Percentiles rank a stretch among this genome's conserved stretches.
Evolutionary conservation across 2,113 vertebrate genomes (phyloP).

Genomic region (Cephalopholis sonnerati): DNA sequence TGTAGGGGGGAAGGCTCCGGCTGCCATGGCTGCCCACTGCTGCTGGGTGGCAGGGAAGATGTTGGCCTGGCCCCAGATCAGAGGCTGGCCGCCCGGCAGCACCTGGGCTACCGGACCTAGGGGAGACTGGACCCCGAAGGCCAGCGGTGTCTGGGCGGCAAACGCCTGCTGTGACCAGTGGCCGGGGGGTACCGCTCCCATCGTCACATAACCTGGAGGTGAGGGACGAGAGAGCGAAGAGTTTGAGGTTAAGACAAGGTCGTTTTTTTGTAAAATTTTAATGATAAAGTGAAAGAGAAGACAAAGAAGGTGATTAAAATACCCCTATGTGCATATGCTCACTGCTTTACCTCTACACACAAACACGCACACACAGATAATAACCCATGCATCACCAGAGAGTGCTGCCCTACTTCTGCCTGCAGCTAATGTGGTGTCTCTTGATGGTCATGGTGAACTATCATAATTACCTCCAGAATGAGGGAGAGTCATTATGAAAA

Average conservation of each 20-base stretch:
- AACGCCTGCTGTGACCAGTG: constrained; percentile 98
- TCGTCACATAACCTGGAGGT: constrained; percentile 95
- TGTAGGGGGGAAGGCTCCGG: constrained; percentile 93
- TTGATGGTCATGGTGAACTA: constrained; percentile 75
- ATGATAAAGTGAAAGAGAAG: neutral
- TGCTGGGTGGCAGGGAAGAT: constrained; percentile 96
- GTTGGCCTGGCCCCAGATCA: constrained; percentile 96
- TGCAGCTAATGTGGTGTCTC: constrained; percentile 73
- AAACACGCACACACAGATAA: constrained; percentile 51
- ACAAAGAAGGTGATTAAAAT: constrained; percentile 34
- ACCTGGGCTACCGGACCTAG: constrained; percentile 90
- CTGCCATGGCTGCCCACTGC: constrained; percentile 95
- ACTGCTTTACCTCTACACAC: constrained; percentile 39
- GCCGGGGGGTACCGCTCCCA: constrained; percentile 96
- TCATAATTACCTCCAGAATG: constrained; percentile 75
- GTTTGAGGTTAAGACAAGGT: neutral
- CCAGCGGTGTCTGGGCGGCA: constrained; percentile 91
- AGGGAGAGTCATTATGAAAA: constrained; percentile 70
- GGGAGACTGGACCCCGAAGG: constrained; percentile 88
- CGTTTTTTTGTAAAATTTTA: neutral
- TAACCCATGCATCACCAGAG: constrained; percentile 70
- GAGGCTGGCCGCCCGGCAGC: constrained; percentile 95
- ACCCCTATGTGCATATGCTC: constrained; percentile 23
- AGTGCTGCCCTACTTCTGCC: constrained; percentile 76
- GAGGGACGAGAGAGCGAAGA: neutral